These are phyloP conservation scores for Bos indicus DNA, from an alignment of 2,113 vertebrate genomes.

Conservation along the genomic window DNA sequence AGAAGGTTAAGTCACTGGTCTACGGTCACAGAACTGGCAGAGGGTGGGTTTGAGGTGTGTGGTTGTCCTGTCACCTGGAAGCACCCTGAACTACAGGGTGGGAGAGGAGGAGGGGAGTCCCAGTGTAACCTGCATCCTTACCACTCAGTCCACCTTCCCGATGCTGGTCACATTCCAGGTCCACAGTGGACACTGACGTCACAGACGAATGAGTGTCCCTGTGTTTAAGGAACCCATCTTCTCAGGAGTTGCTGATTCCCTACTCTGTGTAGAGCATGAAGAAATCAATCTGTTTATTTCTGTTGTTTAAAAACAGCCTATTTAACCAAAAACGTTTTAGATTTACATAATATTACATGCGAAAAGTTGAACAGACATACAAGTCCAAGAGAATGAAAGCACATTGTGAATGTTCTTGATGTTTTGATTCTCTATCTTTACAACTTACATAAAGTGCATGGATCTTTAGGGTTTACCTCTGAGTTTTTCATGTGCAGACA, in stretches of 20 bases:
- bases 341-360: too few species aligned
- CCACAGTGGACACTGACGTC: neutral
- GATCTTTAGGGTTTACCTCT: too few species aligned
- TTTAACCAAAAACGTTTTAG: too few species aligned
- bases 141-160: neutral
- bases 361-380: too few species aligned
- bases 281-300: neutral
- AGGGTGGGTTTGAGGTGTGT: neutral
- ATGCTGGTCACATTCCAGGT: neutral
- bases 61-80: neutral
- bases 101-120: neutral
- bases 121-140: neutral
- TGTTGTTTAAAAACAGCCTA: neutral
- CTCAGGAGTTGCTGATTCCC: neutral
- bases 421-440: too few species aligned
- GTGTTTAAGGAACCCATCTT: neutral
- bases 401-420: too few species aligned
- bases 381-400: too few species aligned
- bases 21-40: neutral
- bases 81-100: neutral
- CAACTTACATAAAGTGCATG: too few species aligned
- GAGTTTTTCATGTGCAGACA: too few species aligned
- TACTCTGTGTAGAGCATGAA: neutral
- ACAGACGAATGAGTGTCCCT: neutral
- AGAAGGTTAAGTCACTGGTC: neutral